Evolutionary conservation across 2,888 invertebrate species (phyloP).

Genomic region (Drosophila barbarae): DNA sequence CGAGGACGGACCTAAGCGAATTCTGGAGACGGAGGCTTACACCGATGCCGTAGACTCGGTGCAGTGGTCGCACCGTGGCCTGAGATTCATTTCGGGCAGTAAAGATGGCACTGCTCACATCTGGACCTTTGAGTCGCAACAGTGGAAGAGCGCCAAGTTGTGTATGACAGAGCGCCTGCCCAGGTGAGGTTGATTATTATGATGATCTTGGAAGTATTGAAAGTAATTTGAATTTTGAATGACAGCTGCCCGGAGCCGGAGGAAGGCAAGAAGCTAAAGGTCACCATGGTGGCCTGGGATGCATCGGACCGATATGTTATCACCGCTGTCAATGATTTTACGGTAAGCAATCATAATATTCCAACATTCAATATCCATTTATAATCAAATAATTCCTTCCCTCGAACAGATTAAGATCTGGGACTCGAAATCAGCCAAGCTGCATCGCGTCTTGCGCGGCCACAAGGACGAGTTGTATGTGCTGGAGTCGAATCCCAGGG

Average conservation of each 20-base stretch:
- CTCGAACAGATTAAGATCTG: constrained; percentile 83
- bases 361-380: background rate
- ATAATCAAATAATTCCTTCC: background rate
- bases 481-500: constrained; percentile 93
- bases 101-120: constrained; percentile 97
- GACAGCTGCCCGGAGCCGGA: constrained; percentile 80
- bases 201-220: background rate
- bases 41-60: constrained; percentile 96
- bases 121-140: constrained; percentile 94
- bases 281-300: constrained; percentile 99
- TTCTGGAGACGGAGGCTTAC: constrained; percentile 81
- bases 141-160: constrained; percentile 90
- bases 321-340: constrained; percentile 94
- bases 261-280: constrained; percentile 85
- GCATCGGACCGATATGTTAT: constrained; percentile 91
- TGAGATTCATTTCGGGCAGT: constrained; percentile 95
- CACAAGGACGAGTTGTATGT: constrained; percentile 97
- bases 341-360: constrained; percentile 78
- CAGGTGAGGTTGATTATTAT: constrained; percentile 78
- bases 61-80: constrained; percentile 93
- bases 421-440: constrained; percentile 85
- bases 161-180: constrained; percentile 84
- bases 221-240: background rate
- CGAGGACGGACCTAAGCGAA: constrained; percentile 87
- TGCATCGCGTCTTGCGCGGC: constrained; percentile 85